A percentile compares a stretch with the other conserved stretches of the same genome.
Evolutionary conservation across 2,888 invertebrate genomes (phyloP).

Genomic region (Dermolepida albohirtum): DNA sequence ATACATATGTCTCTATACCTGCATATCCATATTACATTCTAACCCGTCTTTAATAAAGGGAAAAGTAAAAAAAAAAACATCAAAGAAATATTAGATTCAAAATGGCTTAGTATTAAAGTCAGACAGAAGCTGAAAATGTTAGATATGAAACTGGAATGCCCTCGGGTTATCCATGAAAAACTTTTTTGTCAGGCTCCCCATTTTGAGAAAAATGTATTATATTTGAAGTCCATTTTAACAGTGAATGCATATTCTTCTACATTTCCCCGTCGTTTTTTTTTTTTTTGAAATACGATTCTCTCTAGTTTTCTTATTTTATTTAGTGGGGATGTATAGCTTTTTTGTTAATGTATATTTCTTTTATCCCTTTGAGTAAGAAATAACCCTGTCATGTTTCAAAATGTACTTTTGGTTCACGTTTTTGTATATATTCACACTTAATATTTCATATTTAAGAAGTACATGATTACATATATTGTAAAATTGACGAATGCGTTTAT

Average conservation of each 20-base stretch:
- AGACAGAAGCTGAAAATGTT: neutral
- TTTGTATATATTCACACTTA: too few species aligned
- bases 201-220: constrained; percentile 1
- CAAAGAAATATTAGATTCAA: constrained; percentile 11
- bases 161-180: neutral
- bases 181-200: neutral
- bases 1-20: neutral
- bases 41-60: neutral
- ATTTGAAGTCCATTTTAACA: neutral
- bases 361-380: too few species aligned
- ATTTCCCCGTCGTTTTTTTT: constrained; percentile 1
- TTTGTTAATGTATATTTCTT: too few species aligned
- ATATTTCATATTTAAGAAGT: too few species aligned
- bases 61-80: neutral
- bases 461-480: too few species aligned
- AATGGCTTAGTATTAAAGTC: constrained; percentile 11
- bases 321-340: neutral
- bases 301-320: neutral
- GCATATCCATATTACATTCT: constrained; percentile 5
- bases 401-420: too few species aligned
- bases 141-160: constrained; percentile 1
- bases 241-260: neutral
- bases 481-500: too few species aligned
- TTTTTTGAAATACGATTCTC: neutral
- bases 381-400: too few species aligned